These are phyloP conservation scores for Drosophila varians DNA, from an alignment of 1,140 invertebrate species.

Conservation along the genomic window DNA sequence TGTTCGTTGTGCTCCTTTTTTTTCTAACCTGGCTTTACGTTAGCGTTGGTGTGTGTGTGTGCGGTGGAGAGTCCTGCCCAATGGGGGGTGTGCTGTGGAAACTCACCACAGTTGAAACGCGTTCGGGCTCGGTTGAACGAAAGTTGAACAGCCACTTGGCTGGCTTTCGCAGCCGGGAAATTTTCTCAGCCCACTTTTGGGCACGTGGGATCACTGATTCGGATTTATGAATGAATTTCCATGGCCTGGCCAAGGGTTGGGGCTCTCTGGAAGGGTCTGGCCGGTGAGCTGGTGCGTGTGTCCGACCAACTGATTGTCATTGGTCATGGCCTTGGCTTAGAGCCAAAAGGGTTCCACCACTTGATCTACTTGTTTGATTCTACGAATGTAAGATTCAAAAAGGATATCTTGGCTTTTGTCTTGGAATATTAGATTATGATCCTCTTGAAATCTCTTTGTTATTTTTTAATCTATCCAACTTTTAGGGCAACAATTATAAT, in stretches of 20 bases:
- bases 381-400: neutral
- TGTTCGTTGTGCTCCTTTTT: conserved; percentile 51
- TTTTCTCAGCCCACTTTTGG: conserved; percentile 57
- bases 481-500: too few species aligned
- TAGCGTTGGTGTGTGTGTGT: conserved; percentile 38
- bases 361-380: neutral
- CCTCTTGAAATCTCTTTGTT: too few species aligned
- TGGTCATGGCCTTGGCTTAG: conserved; percentile 65
- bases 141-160: conserved; percentile 44
- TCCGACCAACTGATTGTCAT: conserved; percentile 67
- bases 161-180: conserved; percentile 45
- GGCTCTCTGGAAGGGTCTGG: neutral
- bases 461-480: too few species aligned
- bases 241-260: conserved; percentile 40
- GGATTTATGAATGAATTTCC: conserved; percentile 72
- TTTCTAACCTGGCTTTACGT: conserved; percentile 62
- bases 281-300: conserved; percentile 51
- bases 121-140: conserved; percentile 39
- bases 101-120: conserved; percentile 60
- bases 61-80: conserved; percentile 48
- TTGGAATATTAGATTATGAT: too few species aligned
- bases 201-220: conserved; percentile 24
- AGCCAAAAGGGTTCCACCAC: neutral
- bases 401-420: too few species aligned
- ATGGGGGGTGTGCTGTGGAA: conserved; percentile 63